A percentile compares a stretch with the other conserved stretches of the same genome.
Conservation (phyloP, 1,140 invertebrate genomes). For the Ceratosolen solmsi region DNA sequence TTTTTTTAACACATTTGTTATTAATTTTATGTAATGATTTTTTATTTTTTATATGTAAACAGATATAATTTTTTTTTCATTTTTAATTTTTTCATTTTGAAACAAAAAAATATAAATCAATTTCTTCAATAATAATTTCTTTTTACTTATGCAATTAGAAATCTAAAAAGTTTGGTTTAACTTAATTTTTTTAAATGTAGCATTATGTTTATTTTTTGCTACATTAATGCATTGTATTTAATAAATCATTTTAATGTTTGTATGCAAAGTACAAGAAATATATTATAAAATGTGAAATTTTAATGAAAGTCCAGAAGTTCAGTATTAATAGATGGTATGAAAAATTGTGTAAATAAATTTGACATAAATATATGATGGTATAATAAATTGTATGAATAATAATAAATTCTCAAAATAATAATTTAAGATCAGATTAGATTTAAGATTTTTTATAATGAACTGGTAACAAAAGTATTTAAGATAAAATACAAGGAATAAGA, state of each 20-base stretch:
- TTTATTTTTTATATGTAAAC: not conserved
- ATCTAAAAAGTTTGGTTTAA: not conserved
- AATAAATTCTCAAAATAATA: too few species aligned
- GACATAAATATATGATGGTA: not conserved
- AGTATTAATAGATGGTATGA: slow-evolving; percentile 47
- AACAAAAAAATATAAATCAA: not conserved
- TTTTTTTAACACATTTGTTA: not conserved
- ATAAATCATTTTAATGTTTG: slow-evolving; percentile 34
- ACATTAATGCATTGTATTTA: slow-evolving; percentile 36
- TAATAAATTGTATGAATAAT: too few species aligned
- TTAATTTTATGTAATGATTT: not conserved
- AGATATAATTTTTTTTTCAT: not conserved
- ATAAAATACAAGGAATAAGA: not conserved
- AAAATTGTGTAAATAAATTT: too few species aligned
- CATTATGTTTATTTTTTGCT: slow-evolving; percentile 1
- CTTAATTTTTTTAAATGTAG: slow-evolving; percentile 32
- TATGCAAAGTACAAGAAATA: slow-evolving; percentile 32
- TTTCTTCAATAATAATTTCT: not conserved
- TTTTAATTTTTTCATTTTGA: not conserved
- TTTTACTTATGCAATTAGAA: not conserved
- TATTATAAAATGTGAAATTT: slow-evolving; percentile 38
- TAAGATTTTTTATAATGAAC: not conserved
- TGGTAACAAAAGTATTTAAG: not conserved
- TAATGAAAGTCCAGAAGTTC: slow-evolving; percentile 39
- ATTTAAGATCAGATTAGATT: not conserved